A percentile compares a stretch with the other conserved stretches of the same genome.
phyloP scores from a whole-genome alignment of 2,888 invertebrate species.

The Drosophila fulvimacula region DNA sequence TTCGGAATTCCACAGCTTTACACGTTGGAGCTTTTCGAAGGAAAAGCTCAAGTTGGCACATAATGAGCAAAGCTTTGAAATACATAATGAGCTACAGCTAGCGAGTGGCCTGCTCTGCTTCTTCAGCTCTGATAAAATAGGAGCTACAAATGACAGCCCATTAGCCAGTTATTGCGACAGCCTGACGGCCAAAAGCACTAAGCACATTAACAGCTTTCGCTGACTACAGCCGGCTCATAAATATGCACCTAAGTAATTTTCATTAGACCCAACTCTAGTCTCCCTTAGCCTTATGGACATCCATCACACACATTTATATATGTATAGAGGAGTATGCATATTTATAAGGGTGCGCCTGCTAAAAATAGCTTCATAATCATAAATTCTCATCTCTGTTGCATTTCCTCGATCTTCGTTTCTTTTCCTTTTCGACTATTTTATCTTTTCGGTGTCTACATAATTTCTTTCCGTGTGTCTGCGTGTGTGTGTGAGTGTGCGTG shows the following conservation, averaged over 20 bases:
- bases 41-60: slow-evolving; percentile 14
- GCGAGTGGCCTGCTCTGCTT: background rate
- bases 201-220: slow-evolving; percentile 75
- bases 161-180: slow-evolving; percentile 72
- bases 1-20: background rate
- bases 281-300: slow-evolving; percentile 22
- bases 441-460: slow-evolving; percentile 55
- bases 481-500: slow-evolving; percentile 6
- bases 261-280: slow-evolving; percentile 30
- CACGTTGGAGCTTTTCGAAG: background rate
- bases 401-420: slow-evolving; percentile 67
- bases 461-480: slow-evolving; percentile 44
- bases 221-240: slow-evolving; percentile 62
- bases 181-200: slow-evolving; percentile 65
- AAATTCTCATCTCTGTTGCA: slow-evolving; percentile 79
- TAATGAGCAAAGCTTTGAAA: slow-evolving; percentile 41
- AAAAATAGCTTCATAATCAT: slow-evolving; percentile 71
- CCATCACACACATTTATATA: slow-evolving; percentile 29
- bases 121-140: slow-evolving; percentile 1
- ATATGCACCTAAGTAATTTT: slow-evolving; percentile 59
- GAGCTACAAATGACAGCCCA: slow-evolving; percentile 69
- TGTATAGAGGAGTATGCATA: slow-evolving; percentile 42
- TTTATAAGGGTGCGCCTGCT: slow-evolving; percentile 44
- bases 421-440: slow-evolving; percentile 57
- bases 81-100: slow-evolving; percentile 54